Evolutionary conservation across 2,797 vertebrate genomes (phyloP).

Genomic region (Sebastes wilsoni): DNA sequence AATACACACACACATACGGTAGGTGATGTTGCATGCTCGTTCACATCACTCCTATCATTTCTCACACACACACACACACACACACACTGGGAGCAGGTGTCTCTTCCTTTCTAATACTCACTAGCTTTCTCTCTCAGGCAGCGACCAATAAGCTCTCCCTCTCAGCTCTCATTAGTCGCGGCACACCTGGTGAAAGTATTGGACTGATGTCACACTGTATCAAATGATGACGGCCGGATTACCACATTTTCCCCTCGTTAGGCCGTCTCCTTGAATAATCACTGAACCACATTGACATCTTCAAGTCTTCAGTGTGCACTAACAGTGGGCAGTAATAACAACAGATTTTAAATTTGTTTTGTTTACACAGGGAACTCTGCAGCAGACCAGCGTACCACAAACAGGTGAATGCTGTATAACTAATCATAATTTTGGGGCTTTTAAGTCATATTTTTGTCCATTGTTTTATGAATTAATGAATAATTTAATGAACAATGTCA

Average conservation of each 20-base stretch:
- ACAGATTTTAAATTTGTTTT: background rate
- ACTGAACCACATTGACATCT: background rate
- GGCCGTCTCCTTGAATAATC: background rate
- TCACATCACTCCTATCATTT: background rate
- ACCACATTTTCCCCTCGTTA: background rate
- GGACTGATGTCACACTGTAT: background rate
- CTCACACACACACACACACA: constrained; percentile 1
- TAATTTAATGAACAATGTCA: background rate
- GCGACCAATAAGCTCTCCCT: background rate
- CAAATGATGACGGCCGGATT: background rate
- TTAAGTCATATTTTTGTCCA: background rate
- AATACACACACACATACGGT: background rate
- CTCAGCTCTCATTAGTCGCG: background rate
- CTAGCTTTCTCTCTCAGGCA: background rate
- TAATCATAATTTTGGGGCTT: background rate
- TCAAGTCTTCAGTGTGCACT: background rate
- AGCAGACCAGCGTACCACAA: background rate
- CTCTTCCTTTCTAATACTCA: background rate
- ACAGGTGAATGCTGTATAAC: background rate
- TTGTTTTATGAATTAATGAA: background rate
- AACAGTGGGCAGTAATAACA: background rate
- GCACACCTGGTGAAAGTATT: background rate
- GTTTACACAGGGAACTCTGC: background rate
- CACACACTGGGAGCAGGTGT: background rate
- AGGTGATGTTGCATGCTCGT: background rate